These are phyloP conservation scores for Spea bombifrons DNA, from an alignment of 2,113 vertebrate genomes.

Conservation along the genomic window DNA sequence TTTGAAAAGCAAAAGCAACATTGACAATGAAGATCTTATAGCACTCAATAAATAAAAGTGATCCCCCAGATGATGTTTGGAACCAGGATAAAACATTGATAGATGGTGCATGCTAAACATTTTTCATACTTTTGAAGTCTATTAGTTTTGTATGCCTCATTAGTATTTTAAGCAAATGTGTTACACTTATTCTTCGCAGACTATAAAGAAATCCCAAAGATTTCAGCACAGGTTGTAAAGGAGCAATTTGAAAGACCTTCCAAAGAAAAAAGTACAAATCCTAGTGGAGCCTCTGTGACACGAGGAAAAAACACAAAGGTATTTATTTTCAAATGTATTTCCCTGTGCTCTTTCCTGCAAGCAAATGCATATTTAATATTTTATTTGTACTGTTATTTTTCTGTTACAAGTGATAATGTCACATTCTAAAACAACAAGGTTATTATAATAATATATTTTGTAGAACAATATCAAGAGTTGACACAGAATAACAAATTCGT, in stretches of 20 bases:
- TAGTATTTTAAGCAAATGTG: not conserved
- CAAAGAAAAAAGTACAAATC: conserved; percentile 64
- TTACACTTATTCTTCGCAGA: conserved; percentile 51
- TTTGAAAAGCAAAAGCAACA: too few species aligned
- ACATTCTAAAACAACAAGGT: too few species aligned
- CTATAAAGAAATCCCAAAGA: conserved; percentile 79
- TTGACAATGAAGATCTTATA: too few species aligned
- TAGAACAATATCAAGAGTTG: too few species aligned
- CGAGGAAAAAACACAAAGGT: conserved; percentile 84
- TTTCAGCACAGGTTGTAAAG: conserved; percentile 85
- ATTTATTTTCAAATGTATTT: conserved; percentile 8
- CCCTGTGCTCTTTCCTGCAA: too few species aligned
- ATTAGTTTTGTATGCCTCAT: not conserved
- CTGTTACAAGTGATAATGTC: too few species aligned
- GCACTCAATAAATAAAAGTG: too few species aligned
- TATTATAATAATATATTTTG: too few species aligned
- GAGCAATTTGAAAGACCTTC: conserved; percentile 85
- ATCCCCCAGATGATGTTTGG: too few species aligned
- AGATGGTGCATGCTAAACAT: not conserved
- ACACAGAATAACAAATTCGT: too few species aligned
- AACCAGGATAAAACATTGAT: not conserved
- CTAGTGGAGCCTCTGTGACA: conserved; percentile 57
- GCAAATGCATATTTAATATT: too few species aligned
- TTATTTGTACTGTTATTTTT: too few species aligned
- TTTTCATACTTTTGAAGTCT: not conserved